Evolutionary conservation across 2,113 vertebrate genomes (phyloP).

Genomic region (Chrysochloris asiatica): DNA sequence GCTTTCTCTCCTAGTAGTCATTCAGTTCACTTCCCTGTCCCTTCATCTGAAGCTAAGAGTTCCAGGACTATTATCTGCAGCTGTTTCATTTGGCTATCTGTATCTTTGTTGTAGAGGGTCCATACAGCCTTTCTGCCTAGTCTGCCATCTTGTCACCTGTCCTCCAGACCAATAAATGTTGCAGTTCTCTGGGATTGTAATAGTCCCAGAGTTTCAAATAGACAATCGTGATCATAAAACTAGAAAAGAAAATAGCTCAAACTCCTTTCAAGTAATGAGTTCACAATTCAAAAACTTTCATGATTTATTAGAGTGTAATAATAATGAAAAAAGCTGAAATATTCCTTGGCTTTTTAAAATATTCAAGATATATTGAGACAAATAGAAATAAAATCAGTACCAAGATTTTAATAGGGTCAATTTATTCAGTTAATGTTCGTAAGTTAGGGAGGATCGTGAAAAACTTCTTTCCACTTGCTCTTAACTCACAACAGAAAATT

Average conservation of each 20-base stretch:
- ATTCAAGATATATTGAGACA: constrained; percentile 16
- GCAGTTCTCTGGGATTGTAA: not conserved
- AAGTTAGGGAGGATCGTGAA: not conserved
- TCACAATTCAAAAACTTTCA: not conserved
- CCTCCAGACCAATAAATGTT: constrained; percentile 16
- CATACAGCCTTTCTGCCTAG: too few species aligned
- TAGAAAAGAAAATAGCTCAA: constrained; percentile 20
- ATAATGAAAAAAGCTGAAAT: constrained; percentile 11
- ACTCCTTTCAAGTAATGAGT: not conserved
- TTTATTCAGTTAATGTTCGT: not conserved
- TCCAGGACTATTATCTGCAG: too few species aligned
- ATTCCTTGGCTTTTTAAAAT: not conserved
- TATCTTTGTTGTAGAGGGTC: too few species aligned
- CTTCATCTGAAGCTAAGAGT: too few species aligned
- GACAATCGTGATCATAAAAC: not conserved
- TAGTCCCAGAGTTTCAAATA: not conserved
- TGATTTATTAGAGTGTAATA: constrained; percentile 10
- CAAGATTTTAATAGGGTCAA: not conserved
- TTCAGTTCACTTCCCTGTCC: too few species aligned
- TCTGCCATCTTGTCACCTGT: too few species aligned
- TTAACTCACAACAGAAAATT: constrained; percentile 30
- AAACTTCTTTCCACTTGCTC: not conserved
- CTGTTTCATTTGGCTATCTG: too few species aligned
- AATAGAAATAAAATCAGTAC: constrained; percentile 5
- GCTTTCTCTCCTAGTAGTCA: too few species aligned